Conservation (phyloP, 2,113 vertebrate genomes). For the Rhinopomastus cyanomelas region DNA sequence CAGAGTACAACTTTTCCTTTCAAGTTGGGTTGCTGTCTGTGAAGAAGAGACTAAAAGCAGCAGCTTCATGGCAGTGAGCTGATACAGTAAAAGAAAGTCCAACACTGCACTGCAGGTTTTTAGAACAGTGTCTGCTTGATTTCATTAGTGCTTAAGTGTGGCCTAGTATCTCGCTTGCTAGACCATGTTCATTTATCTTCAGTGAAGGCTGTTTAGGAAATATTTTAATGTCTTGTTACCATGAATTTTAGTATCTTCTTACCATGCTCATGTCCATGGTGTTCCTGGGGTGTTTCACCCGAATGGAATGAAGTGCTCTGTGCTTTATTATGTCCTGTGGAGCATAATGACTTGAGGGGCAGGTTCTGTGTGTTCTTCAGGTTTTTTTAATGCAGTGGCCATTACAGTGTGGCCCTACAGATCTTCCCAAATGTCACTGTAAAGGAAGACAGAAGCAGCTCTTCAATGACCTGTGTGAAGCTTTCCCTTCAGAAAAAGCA, state of each 20-base stretch:
- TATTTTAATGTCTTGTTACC: background rate
- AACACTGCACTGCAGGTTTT: background rate
- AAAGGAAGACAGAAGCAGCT: background rate
- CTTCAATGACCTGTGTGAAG: background rate
- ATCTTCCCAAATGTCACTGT: background rate
- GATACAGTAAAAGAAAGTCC: background rate
- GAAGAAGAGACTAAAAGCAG: background rate
- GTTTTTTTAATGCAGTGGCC: background rate
- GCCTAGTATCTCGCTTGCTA: background rate
- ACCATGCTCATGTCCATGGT: background rate
- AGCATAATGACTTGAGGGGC: background rate
- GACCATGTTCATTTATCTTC: background rate
- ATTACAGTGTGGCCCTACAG: accelerated
- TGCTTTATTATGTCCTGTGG: background rate
- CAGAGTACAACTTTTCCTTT: background rate
- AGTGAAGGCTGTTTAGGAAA: background rate
- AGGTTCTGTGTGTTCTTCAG: background rate
- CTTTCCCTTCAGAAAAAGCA: background rate
- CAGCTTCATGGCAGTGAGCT: background rate
- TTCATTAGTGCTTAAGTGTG: background rate
- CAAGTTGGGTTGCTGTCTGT: background rate
- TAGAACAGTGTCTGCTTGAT: constrained; percentile 6
- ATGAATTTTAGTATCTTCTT: background rate
- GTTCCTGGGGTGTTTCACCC: background rate
- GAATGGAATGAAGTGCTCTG: background rate